Evolutionary conservation across 2,888 invertebrate species (phyloP).

Genomic region (Cistogaster globosa): DNA sequence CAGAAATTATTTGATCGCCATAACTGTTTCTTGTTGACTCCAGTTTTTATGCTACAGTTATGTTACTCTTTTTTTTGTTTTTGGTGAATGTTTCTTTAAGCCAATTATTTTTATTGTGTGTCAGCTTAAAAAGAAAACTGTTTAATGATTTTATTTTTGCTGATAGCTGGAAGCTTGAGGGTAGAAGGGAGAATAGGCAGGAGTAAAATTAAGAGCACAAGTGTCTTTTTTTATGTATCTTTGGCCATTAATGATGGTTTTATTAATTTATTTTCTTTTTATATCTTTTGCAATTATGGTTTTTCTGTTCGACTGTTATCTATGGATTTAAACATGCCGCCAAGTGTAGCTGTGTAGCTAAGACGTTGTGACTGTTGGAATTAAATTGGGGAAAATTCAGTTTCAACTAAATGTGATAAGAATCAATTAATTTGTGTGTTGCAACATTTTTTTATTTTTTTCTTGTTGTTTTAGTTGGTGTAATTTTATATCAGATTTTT

Average conservation of each 20-base stretch:
- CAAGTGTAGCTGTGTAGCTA: constrained; percentile 51
- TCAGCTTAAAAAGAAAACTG: too few species aligned
- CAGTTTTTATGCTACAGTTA: background rate
- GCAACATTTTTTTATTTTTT: constrained; percentile 48
- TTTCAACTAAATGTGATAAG: constrained; percentile 55
- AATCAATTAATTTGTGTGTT: constrained; percentile 72
- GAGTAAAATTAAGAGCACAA: background rate
- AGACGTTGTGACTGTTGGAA: background rate
- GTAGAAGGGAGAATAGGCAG: background rate
- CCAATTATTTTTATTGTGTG: background rate
- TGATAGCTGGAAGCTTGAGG: too few species aligned
- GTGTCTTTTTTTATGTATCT: background rate
- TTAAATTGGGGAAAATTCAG: constrained; percentile 50
- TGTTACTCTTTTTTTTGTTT: background rate
- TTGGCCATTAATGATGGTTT: constrained; percentile 34
- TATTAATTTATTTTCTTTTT: constrained; percentile 23
- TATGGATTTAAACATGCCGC: constrained; percentile 47
- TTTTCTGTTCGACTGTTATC: constrained; percentile 45
- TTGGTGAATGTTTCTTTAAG: background rate
- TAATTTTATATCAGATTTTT: constrained; percentile 52
- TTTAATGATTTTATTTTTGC: too few species aligned
- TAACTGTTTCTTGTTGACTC: background rate
- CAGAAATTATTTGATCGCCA: background rate
- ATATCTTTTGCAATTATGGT: constrained; percentile 46
- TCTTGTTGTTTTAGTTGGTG: background rate